Evolutionary conservation across 2,113 vertebrate species (phyloP).

Genomic region (Sturnus vulgaris): DNA sequence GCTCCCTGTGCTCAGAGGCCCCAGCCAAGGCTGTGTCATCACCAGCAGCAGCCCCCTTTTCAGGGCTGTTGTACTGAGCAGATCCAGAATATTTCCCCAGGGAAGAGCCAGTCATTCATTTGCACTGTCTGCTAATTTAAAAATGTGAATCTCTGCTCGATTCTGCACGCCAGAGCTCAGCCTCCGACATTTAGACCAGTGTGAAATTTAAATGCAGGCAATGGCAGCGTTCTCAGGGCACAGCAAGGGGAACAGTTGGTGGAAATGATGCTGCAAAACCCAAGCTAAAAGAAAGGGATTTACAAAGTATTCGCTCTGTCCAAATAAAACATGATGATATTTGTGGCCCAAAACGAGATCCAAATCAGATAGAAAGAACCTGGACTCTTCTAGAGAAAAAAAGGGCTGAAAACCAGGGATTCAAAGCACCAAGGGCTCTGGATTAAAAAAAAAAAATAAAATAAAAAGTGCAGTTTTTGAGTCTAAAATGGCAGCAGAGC

Average conservation of each 20-base stretch:
- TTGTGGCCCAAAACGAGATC: not conserved
- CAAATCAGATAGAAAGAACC: not conserved
- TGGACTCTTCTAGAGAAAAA: not conserved
- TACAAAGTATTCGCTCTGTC: not conserved
- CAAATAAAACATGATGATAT: not conserved
- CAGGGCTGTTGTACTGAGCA: not conserved
- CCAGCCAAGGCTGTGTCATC: not conserved
- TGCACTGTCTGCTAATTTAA: slow-evolving; percentile 12
- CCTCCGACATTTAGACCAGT: not conserved
- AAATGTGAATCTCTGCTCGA: not conserved
- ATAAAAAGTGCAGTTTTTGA: rapidly evolving
- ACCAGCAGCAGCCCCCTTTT: slow-evolving; percentile 17
- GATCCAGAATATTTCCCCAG: slow-evolving; percentile 29
- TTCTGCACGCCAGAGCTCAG: not conserved
- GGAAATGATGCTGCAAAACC: not conserved
- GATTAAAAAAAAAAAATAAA: not conserved
- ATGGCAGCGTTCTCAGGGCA: not conserved
- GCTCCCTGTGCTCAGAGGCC: not conserved
- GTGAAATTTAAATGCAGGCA: not conserved
- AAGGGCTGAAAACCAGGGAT: not conserved
- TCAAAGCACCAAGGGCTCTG: not conserved
- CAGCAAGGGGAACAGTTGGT: not conserved
- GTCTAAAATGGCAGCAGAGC: not conserved
- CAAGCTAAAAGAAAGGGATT: not conserved
- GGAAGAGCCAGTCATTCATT: slow-evolving; percentile 23